Conservation (phyloP, 2,888 invertebrate genomes). For the Melipona bicolor region DNA sequence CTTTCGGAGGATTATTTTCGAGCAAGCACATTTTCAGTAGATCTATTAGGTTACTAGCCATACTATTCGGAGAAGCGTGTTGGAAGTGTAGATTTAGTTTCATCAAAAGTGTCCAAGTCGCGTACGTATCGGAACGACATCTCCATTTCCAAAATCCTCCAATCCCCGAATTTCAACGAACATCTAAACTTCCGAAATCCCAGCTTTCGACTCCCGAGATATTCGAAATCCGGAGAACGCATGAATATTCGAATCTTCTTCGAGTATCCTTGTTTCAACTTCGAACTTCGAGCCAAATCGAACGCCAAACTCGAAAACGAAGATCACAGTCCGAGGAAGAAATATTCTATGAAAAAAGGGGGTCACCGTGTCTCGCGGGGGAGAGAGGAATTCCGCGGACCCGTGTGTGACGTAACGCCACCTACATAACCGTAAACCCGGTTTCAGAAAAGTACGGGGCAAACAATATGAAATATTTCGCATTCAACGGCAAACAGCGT, state of each 20-base stretch:
- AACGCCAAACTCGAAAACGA: background rate
- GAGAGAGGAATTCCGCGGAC: no score
- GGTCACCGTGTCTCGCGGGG: background rate
- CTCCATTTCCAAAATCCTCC: background rate
- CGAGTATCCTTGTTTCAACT: no score
- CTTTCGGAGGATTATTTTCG: background rate
- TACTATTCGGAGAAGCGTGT: background rate
- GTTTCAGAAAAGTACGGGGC: background rate
- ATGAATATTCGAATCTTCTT: no score
- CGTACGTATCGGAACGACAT: no score
- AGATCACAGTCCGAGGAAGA: no score
- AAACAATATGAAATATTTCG: conserved; percentile 15
- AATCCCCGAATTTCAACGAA: background rate
- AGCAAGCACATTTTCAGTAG: background rate
- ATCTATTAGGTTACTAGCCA: no score
- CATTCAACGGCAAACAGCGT: conserved; percentile 8
- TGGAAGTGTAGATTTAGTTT: background rate
- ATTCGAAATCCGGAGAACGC: background rate
- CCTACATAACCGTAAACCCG: background rate
- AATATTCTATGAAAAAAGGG: background rate
- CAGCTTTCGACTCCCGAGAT: no score
- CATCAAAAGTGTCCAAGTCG: background rate
- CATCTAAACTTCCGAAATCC: background rate
- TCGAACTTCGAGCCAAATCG: no score
- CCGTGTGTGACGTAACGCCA: no score